Conservation (phyloP, 2,113 vertebrate species). For the Neodon shergylaensis region DNA sequence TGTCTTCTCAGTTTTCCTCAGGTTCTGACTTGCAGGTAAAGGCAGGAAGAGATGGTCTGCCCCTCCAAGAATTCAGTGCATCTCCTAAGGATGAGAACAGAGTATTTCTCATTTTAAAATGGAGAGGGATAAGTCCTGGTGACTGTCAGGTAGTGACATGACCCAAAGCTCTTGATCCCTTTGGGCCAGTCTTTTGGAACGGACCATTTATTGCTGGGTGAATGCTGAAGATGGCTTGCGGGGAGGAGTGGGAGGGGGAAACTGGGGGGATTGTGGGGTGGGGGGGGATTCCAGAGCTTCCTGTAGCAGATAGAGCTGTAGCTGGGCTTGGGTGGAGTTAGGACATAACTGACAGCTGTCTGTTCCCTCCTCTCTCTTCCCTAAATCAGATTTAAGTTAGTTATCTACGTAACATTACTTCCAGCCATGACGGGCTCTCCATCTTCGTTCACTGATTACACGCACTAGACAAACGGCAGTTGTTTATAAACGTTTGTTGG, state of each 20-base stretch:
- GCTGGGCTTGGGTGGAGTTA: neutral
- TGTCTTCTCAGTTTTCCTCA: neutral
- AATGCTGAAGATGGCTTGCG: neutral
- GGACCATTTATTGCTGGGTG: neutral
- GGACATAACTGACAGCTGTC: accelerated
- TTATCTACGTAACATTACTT: neutral
- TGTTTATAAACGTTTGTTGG: neutral
- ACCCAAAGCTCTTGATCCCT: neutral
- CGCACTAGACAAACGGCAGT: neutral
- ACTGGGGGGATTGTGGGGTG: too few relatives aligned
- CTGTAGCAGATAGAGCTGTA: neutral
- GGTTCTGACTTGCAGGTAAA: neutral
- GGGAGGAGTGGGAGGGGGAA: too few relatives aligned
- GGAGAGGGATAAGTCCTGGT: neutral
- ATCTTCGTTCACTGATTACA: neutral
- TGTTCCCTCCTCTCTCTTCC: neutral
- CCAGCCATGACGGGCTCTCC: neutral
- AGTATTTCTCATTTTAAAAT: neutral
- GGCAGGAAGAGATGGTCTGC: neutral
- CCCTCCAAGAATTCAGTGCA: neutral
- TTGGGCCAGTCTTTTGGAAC: neutral
- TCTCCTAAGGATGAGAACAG: neutral
- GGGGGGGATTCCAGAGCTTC: too few relatives aligned
- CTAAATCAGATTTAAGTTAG: too few relatives aligned
- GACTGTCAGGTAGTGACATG: neutral